Evolutionary conservation across 2,797 vertebrate genomes (phyloP).

Genomic region (Pangasius krempfi): DNA sequence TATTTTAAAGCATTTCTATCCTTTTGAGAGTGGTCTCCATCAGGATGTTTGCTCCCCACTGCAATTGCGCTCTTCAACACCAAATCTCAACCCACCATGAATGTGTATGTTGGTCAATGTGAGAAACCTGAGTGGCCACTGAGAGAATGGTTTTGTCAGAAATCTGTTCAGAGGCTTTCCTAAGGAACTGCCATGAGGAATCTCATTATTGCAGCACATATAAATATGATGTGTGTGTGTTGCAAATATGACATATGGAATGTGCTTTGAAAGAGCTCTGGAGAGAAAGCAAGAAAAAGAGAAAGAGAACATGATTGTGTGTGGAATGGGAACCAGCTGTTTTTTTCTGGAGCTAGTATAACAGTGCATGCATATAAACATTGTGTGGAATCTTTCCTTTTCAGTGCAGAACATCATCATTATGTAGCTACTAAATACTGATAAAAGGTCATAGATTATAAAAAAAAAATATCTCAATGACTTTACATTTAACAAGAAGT

Average conservation of each 20-base stretch:
- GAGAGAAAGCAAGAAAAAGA: constrained; percentile 4
- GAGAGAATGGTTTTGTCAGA: background rate
- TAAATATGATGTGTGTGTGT: background rate
- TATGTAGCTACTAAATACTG: background rate
- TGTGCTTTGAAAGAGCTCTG: background rate
- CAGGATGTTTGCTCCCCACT: background rate
- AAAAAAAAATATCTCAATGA: background rate
- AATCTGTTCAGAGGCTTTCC: background rate
- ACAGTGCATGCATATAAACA: background rate
- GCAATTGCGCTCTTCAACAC: background rate
- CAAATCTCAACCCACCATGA: background rate
- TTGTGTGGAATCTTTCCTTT: background rate
- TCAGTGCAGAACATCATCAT: background rate
- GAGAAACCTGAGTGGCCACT: constrained; percentile 11
- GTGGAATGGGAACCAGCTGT: constrained; percentile 30
- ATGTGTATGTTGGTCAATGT: background rate
- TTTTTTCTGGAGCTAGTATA: constrained; percentile 5
- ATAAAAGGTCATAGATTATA: background rate
- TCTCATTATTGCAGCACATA: background rate
- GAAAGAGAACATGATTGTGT: background rate
- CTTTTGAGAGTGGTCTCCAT: background rate
- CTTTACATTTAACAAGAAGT: background rate
- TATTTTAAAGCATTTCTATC: background rate
- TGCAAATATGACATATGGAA: constrained; percentile 3
- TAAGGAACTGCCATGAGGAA: background rate